Conservation (phyloP, 2,888 invertebrate species). For the Netelia melanura region DNA sequence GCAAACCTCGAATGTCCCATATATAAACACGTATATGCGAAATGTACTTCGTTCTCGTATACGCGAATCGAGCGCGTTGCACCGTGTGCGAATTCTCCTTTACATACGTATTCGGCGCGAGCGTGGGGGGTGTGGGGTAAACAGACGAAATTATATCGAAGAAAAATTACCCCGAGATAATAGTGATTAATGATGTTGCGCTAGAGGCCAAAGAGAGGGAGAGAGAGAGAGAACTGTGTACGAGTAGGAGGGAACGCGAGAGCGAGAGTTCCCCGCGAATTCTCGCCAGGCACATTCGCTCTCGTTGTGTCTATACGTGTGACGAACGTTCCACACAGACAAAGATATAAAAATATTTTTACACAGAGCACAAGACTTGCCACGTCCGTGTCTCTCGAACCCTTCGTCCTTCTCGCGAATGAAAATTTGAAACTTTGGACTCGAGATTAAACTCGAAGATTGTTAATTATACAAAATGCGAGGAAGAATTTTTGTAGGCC, state of each 20-base stretch:
- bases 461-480: neutral
- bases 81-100: constrained; percentile 18
- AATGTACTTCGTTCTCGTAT: constrained; percentile 17
- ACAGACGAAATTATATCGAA: constrained; percentile 83
- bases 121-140: constrained; percentile 74
- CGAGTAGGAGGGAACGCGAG: constrained; percentile 8
- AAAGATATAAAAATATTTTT: neutral
- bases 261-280: constrained; percentile 35
- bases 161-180: constrained; percentile 83
- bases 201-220: constrained; percentile 67
- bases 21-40: constrained; percentile 37
- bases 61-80: constrained; percentile 9
- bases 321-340: neutral
- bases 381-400: neutral
- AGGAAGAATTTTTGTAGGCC: neutral
- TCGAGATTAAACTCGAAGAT: neutral
- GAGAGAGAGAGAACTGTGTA: constrained; percentile 25
- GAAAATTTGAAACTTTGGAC: neutral
- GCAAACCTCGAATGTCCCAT: constrained; percentile 13
- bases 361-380: neutral
- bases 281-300: constrained; percentile 18
- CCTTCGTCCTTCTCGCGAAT: neutral
- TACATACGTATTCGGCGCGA: constrained; percentile 4
- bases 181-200: constrained; percentile 82
- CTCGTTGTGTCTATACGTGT: constrained; percentile 19